Conservation (phyloP, 2,113 vertebrate genomes). For the Hipposideros armiger region DNA sequence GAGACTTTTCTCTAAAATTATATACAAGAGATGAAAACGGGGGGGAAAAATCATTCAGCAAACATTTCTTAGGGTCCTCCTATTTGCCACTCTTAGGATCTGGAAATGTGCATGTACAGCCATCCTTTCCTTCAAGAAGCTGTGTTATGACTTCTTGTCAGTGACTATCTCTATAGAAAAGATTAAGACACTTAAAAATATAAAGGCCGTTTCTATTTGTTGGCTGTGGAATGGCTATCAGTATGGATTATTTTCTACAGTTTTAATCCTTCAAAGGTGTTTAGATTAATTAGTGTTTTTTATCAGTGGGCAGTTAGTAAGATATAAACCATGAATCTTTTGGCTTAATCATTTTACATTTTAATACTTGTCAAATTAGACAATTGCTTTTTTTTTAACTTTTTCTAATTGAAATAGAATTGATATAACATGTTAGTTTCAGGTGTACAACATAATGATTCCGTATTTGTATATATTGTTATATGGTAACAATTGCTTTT, state of each 20-base stretch:
- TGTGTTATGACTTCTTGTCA: background rate
- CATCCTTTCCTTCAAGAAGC: background rate
- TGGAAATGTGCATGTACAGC: background rate
- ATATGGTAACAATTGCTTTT: slow-evolving; percentile 13
- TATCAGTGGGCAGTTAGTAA: slow-evolving; percentile 4
- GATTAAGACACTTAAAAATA: background rate
- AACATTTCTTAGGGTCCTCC: background rate
- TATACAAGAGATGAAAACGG: background rate
- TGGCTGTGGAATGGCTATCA: background rate
- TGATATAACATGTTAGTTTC: background rate
- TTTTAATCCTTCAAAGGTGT: slow-evolving; percentile 28
- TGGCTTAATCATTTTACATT: slow-evolving; percentile 43
- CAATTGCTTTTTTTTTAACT: background rate
- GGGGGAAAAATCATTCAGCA: background rate
- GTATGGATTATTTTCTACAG: background rate
- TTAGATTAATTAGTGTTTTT: background rate
- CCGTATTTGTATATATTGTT: background rate
- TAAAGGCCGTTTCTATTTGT: background rate
- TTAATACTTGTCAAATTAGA: background rate
- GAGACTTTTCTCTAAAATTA: background rate
- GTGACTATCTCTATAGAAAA: background rate
- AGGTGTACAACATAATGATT: background rate
- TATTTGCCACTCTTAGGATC: fast-evolving
- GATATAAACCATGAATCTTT: slow-evolving; percentile 17
- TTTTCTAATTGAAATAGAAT: background rate